Base-by-base conservation (phyloP, 2,888 invertebrate species). In the Sinhomidia bicolor region DNA sequence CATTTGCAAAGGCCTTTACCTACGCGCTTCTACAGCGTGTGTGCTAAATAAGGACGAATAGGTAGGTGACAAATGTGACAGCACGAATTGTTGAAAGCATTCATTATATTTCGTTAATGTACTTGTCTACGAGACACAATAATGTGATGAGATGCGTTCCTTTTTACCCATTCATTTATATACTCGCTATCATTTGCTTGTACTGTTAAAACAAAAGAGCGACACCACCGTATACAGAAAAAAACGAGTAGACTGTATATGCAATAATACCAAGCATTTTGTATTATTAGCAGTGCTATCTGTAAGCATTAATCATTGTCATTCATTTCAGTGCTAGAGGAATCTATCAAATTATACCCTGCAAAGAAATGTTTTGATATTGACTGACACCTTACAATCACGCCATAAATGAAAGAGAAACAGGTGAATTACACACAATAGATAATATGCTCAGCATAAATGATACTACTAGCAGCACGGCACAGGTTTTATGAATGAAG, bases 221-320 rank as follows among this genome's bases (percentile, higher is more conserved):
- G 26, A 1, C 6, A 9, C 3, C n/a, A 32, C n/a, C 14, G 29
- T 29, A 68, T n/a, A n/a, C n/a, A 68, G 20, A 71, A n/a, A 32
- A 65, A 36, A 68, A 3, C 51, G 57, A 47, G n/a, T 14, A 47
- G n/a, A 47, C 47, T 47, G 4, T 47, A 47, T n/a, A 47, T 29
- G 9, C 20, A 26, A 60, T 26, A 20, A 60, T 23, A 47, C 47
- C 12, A 12, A 4, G n/a, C 10, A 47, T 47, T 32, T 14, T 36
- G 62, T n/a, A 32, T 14, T 12, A 29, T 57, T n/a, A 23, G 4
- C 57, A 20, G 57, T 57, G 9, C 7, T 76, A 54, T 17, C 12
- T 51, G 14, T 12, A 29, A 76, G 76, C 85, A 86, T 86, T 81
- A 80, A 86, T 86, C 86, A 80, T 81, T 86, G 86, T 86, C 86